These are phyloP conservation scores for Mimumesa dahlbomi DNA, from an alignment of 2,888 invertebrate genomes.

Conservation along the genomic window DNA sequence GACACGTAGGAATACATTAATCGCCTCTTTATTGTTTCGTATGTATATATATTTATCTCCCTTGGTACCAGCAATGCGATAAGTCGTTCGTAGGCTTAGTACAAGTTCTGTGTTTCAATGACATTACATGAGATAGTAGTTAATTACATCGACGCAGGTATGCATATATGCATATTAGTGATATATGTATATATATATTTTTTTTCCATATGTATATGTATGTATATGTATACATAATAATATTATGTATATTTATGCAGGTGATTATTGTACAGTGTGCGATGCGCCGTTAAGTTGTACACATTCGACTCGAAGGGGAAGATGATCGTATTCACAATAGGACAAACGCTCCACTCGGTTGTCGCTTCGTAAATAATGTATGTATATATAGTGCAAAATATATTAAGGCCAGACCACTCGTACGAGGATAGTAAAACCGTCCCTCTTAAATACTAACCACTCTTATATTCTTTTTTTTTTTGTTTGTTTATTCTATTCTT, in stretches of 20 bases:
- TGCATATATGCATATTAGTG: slow-evolving; percentile 57
- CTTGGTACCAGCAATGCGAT: slow-evolving; percentile 58
- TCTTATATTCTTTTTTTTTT: slow-evolving; percentile 18
- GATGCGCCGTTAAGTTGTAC: slow-evolving; percentile 55
- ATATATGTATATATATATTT: slow-evolving; percentile 50
- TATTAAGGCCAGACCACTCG: slow-evolving; percentile 60
- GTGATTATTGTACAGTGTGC: slow-evolving; percentile 73
- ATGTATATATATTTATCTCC: slow-evolving; percentile 51
- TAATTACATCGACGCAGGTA: slow-evolving; percentile 64
- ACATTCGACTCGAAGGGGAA: slow-evolving; percentile 30
- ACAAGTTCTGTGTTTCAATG: slow-evolving; percentile 50
- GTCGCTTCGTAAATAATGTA: slow-evolving; percentile 26
- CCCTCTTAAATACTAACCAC: slow-evolving; percentile 35
- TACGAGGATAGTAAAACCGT: slow-evolving; percentile 40
- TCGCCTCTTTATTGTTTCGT: slow-evolving; percentile 63
- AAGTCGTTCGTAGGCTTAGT: slow-evolving; percentile 58
- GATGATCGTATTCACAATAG: slow-evolving; percentile 62
- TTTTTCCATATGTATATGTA: slow-evolving; percentile 35
- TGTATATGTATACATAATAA: slow-evolving; percentile 28
- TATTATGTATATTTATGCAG: slow-evolving; percentile 49
- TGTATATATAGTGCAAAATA: slow-evolving; percentile 61
- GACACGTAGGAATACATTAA: no score
- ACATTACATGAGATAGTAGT: slow-evolving; percentile 53
- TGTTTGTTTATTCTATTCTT: no score
- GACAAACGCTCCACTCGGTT: slow-evolving; percentile 32